Percentiles rank a stretch among this genome's conserved stretches.
Conservation (phyloP, 2,113 vertebrate genomes). For the Microcebus jonahi region DNA sequence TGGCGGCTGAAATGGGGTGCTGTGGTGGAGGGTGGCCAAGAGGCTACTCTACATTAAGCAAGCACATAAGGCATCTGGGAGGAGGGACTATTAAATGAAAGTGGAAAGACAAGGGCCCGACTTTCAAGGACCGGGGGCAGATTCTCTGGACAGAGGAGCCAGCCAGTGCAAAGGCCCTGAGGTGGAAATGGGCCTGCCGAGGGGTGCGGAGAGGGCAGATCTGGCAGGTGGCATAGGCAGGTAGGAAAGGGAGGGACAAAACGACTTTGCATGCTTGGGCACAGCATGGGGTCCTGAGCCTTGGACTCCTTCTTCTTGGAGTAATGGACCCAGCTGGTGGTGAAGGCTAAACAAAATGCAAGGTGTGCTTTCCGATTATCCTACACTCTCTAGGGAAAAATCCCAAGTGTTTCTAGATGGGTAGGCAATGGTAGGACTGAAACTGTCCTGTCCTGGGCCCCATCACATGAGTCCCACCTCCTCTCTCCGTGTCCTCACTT, state of each 20-base stretch:
- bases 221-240: not conserved
- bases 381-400: not conserved
- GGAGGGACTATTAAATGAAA: not conserved
- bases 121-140: not conserved
- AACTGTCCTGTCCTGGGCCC: not conserved
- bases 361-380: not conserved
- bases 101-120: not conserved
- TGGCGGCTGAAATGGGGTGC: not conserved
- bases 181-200: not conserved
- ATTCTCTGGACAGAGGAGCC: not conserved
- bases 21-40: not conserved
- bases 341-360: not conserved
- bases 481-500: not conserved
- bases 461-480: not conserved
- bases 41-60: not conserved
- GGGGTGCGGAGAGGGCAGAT: not conserved
- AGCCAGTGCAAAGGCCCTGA: not conserved
- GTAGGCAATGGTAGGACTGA: not conserved
- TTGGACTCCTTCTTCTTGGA: not conserved
- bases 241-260: not conserved
- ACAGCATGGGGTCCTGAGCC: rapidly evolving
- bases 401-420: not conserved
- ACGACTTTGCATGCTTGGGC: not conserved
- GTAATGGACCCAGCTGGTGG: not conserved
- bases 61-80: not conserved